Conservation (phyloP, 30 jellyfish, hydroid and myxozoan species). For the Cassiopea xamachana region DNA sequence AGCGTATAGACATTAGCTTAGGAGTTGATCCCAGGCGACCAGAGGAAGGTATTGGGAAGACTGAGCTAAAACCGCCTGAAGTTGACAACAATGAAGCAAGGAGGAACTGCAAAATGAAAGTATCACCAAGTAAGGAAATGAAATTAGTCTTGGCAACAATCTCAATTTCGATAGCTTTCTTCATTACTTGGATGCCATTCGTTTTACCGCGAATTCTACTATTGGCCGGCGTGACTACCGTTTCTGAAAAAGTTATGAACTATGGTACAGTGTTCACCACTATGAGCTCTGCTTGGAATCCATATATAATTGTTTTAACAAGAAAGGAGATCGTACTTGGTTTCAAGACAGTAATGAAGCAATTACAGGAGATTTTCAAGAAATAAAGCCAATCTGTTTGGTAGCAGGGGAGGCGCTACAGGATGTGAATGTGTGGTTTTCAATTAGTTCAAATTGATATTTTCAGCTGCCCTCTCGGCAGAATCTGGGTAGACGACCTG, state of each 20-base stretch:
- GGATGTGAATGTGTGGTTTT: neutral
- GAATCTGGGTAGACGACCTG: too few species aligned
- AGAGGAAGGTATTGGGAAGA: neutral
- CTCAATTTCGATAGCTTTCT: constrained; percentile 43
- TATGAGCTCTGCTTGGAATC: constrained; percentile 70
- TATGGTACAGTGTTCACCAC: constrained; percentile 34
- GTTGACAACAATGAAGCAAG: neutral
- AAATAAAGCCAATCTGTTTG: neutral
- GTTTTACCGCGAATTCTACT: constrained; percentile 26
- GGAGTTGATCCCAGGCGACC: neutral
- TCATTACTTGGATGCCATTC: constrained; percentile 61
- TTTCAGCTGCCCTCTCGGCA: too few species aligned
- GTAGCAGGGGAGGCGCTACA: neutral
- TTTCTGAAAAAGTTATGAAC: constrained; percentile 36
- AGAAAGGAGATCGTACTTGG: constrained; percentile 45
- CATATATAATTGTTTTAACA: constrained; percentile 40
- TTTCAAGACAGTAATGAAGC: constrained; percentile 12
- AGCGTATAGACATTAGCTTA: neutral
- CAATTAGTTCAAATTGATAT: too few species aligned
- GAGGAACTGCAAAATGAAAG: neutral
- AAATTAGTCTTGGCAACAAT: constrained; percentile 62
- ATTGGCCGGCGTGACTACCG: constrained; percentile 4
- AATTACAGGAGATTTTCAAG: neutral
- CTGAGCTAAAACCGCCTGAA: neutral
- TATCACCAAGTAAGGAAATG: constrained; percentile 49